Evolutionary conservation across 1,140 invertebrate genomes (phyloP).

Genomic region (Leucophenga varia): DNA sequence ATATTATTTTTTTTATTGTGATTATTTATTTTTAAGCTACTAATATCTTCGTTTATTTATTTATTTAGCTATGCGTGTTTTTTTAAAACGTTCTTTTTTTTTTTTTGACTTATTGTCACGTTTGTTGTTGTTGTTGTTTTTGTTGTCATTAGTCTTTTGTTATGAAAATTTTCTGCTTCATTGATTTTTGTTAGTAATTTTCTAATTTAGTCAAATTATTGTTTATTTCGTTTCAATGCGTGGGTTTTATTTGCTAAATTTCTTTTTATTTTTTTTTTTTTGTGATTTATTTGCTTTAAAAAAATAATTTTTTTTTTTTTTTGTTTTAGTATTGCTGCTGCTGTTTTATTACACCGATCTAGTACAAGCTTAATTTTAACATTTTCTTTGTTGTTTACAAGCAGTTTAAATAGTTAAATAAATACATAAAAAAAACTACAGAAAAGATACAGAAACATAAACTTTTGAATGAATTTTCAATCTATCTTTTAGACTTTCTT

Average conservation of each 20-base stretch:
- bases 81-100: no score
- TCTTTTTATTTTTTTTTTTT: no score
- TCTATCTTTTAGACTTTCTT: no score
- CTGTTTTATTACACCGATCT: conserved; percentile 15
- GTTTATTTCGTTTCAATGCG: conserved; percentile 27
- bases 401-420: conserved; percentile 34
- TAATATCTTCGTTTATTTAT: no score
- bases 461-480: conserved; percentile 34
- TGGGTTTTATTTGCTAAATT: no score
- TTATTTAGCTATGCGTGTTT: no score
- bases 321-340: neutral
- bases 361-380: conserved; percentile 6
- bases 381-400: conserved; percentile 38
- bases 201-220: conserved; percentile 51
- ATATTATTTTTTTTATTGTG: no score
- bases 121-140: conserved; percentile 36
- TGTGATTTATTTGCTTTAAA: no score
- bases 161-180: conserved; percentile 54
- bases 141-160: conserved; percentile 44
- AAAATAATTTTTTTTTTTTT: no score
- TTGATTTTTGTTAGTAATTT: conserved; percentile 52
- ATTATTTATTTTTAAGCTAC: no score
- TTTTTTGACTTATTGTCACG: no score
- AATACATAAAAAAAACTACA: no score
- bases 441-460: conserved; percentile 4